Conservation (phyloP, 2,113 vertebrate genomes). For the Grammatotria lemairii region DNA sequence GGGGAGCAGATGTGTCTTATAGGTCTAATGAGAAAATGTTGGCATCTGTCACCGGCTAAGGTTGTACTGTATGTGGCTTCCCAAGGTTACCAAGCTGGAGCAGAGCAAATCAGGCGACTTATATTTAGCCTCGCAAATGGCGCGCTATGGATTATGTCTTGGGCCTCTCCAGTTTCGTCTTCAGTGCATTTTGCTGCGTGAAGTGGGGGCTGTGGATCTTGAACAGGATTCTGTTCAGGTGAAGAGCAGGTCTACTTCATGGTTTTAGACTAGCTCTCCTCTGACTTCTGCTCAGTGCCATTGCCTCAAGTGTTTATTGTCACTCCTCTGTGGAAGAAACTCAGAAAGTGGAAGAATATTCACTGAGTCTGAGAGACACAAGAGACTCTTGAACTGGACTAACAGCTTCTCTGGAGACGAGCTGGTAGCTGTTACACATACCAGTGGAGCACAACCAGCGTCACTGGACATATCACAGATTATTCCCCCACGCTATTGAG, state of each 20-base stretch:
- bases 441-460: neutral
- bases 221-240: conserved; percentile 49
- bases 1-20: conserved; percentile 30
- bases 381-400: conserved; percentile 14
- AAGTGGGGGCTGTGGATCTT: conserved; percentile 20
- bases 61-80: conserved; percentile 39
- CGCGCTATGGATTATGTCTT: conserved; percentile 70
- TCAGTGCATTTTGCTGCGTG: conserved; percentile 56
- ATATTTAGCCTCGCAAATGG: conserved; percentile 75
- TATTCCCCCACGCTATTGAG: conserved; percentile 1
- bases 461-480: neutral
- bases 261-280: neutral
- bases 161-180: conserved; percentile 72
- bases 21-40: conserved; percentile 33
- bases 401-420: neutral
- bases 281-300: neutral
- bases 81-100: conserved; percentile 61
- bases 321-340: neutral
- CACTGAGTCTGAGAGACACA: conserved; percentile 2
- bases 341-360: conserved; percentile 24
- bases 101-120: conserved; percentile 66
- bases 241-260: conserved; percentile 28
- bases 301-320: neutral
- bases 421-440: neutral
- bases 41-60: conserved; percentile 46